Base-by-base conservation (phyloP, 2,888 invertebrate genomes). In the Malacosoma neustria region DNA sequence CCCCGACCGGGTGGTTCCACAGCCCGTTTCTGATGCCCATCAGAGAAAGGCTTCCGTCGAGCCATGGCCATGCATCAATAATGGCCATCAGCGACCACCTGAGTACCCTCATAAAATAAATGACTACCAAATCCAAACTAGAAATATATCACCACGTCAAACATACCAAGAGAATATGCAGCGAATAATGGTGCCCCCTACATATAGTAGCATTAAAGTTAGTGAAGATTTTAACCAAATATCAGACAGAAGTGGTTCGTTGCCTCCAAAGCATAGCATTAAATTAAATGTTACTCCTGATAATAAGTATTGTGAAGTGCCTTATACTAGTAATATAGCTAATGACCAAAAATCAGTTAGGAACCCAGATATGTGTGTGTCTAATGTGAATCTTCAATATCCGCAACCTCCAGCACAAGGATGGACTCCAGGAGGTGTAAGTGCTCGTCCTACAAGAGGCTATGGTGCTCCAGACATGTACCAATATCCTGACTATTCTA, bases 111-210 rank as follows among this genome's bases (percentile, higher is more conserved):
- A 62, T 42, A 84, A 81, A 48, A 48, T 72, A 41, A 39, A 59
- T 13, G 72, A 61, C 36, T 76, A 71, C 51, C 63, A 65, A 40
- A 73, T 73, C 40, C 74, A 74, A 36, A 56, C 70, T 41, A 69
- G 81, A 61, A 85, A 86, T 68, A 86, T 86, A 71, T 87, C 87
- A 51, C 87, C 87, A 29, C 70, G 87, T 67, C 85, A 85, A 67
- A 86, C 86, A 67, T 87, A 77, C 69, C 87, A 86, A 66, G 87
- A 87, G 57, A 85, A 86, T 42, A 87, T 86, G 86, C 82, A 71
- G 48, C 72, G 86, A 42, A 75, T 86, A 35, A 75, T 81, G 69
- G 76, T 87, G 46, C 77, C 82, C 31, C 80, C 84, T 30, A 62
- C 68, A 34, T 80, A 73, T 47, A 75, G 58, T 51, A 56, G 73